Conservation (phyloP, 2,888 invertebrate species). For the Petrolisthes manimaculis region DNA sequence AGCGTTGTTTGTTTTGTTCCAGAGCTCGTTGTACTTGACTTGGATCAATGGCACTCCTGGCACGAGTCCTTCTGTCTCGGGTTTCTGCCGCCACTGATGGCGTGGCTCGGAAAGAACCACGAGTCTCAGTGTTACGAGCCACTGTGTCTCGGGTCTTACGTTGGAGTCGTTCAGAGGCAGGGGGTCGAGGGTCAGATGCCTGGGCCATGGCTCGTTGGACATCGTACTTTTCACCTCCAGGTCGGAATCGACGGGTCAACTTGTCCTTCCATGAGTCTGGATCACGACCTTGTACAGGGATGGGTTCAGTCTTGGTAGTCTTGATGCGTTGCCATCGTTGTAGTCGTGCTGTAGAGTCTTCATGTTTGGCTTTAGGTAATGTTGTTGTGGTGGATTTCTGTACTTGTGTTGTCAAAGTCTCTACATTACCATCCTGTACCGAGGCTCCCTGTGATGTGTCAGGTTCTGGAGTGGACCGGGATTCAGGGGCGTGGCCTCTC, state of each 20-base stretch:
- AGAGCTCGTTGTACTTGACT: constrained; percentile 56
- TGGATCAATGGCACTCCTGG: constrained; percentile 58
- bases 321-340: constrained; percentile 76
- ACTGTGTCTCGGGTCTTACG: constrained; percentile 48
- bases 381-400: background rate
- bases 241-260: constrained; percentile 50
- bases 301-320: constrained; percentile 34
- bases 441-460: background rate
- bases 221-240: constrained; percentile 62
- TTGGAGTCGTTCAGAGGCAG: constrained; percentile 55
- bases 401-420: constrained; percentile 21
- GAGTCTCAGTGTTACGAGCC: constrained; percentile 46
- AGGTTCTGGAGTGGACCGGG: background rate
- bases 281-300: background rate
- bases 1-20: constrained; percentile 37
- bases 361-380: constrained; percentile 65
- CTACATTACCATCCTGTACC: constrained; percentile 31
- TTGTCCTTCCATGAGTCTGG: constrained; percentile 56
- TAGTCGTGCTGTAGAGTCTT: constrained; percentile 76
- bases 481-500: constrained; percentile 69
- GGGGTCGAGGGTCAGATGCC: constrained; percentile 35
- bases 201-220: constrained; percentile 53
- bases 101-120: constrained; percentile 59
- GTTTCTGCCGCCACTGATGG: constrained; percentile 5
- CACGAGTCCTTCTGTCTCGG: constrained; percentile 48